These are phyloP conservation scores for Microctonus aethiopoides DNA, from an alignment of 2,888 invertebrate genomes.

Conservation along the genomic window DNA sequence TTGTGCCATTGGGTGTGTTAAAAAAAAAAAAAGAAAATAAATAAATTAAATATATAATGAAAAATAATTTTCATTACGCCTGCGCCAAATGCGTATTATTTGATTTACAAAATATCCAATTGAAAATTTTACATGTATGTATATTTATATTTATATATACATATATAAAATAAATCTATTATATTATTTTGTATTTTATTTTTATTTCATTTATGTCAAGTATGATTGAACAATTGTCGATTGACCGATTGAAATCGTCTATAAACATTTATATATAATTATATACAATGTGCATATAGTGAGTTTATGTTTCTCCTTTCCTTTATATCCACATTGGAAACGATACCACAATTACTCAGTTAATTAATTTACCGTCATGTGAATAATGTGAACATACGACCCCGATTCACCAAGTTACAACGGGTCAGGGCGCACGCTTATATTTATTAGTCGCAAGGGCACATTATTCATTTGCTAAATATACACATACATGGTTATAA, in stretches of 20 bases:
- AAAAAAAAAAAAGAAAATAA: not conserved
- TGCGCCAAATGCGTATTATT: not conserved
- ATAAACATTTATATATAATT: not conserved
- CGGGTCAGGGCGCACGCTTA: constrained; percentile 4
- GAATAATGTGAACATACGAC: constrained; percentile 38
- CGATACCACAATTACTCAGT: constrained; percentile 44
- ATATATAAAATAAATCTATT: not conserved
- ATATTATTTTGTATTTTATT: not conserved
- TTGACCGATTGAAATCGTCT: not conserved
- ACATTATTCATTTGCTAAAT: constrained; percentile 11
- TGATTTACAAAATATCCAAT: not conserved
- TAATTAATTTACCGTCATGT: constrained; percentile 48
- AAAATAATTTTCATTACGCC: not conserved
- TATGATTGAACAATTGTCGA: constrained; percentile 2
- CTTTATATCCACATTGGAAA: not conserved
- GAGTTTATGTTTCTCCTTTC: not conserved
- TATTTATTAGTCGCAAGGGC: constrained; percentile 16
- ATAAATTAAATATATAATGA: not conserved
- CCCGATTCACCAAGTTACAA: constrained; percentile 29
- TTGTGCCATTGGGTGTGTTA: constrained; percentile 3
- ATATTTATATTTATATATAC: not conserved
- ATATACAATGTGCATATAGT: not conserved
- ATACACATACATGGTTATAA: too few relatives aligned
- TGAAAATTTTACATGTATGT: not conserved
- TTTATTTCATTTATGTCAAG: not conserved